Evolutionary conservation across 2,888 invertebrate species (phyloP).

Genomic region (Drosophila macrospina): DNA sequence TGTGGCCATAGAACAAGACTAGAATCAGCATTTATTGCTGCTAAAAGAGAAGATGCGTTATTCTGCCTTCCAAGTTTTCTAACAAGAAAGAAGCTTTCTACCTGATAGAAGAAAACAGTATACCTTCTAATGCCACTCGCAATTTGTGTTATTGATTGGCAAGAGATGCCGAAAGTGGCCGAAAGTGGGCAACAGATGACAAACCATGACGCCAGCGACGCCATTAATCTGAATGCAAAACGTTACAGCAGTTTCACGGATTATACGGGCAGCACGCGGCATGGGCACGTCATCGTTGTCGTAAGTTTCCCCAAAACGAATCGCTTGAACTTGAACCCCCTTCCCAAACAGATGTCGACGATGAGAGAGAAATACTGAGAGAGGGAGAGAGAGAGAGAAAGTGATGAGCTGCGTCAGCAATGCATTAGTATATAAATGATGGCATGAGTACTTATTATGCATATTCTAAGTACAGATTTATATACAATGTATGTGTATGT

Average conservation of each 20-base stretch:
- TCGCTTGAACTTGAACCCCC: constrained; percentile 51
- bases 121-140: not conserved
- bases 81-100: too few species aligned
- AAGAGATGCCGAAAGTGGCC: constrained; percentile 18
- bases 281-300: constrained; percentile 15
- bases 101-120: not conserved
- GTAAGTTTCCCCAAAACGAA: constrained; percentile 32
- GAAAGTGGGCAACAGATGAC: constrained; percentile 61
- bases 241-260: constrained; percentile 61
- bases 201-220: constrained; percentile 71
- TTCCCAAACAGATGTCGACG: constrained; percentile 1
- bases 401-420: constrained; percentile 55
- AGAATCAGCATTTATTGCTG: too few species aligned
- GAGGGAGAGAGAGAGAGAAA: constrained; percentile 11
- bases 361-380: not conserved
- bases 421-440: constrained; percentile 20
- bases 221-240: constrained; percentile 60
- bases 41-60: too few species aligned
- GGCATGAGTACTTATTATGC: constrained; percentile 14
- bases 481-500: not conserved
- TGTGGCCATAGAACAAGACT: too few species aligned
- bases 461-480: constrained; percentile 1
- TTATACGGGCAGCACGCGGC: constrained; percentile 35
- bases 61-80: too few species aligned
- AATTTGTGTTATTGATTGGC: constrained; percentile 23